Percentiles rank a stretch among this genome's conserved stretches.
These are phyloP conservation scores for Drosophila obscura DNA, from an alignment of 1,140 invertebrate species.

Conservation along the genomic window DNA sequence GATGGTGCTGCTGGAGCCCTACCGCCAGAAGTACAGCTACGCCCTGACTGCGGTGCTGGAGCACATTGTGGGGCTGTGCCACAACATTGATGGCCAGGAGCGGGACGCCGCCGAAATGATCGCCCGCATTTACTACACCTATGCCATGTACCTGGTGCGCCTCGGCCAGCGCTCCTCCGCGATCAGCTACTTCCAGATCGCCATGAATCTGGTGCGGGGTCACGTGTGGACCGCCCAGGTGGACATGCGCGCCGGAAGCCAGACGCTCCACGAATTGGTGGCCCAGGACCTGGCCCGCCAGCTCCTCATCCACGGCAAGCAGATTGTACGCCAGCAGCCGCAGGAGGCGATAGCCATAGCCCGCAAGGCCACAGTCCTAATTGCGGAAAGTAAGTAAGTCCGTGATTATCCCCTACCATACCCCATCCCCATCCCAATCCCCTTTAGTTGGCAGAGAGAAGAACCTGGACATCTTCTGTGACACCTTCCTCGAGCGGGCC, in stretches of 20 bases:
- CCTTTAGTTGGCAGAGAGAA: constrained; percentile 61
- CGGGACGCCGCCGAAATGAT: constrained; percentile 60
- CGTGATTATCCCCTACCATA: too few relatives aligned
- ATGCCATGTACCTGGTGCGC: constrained; percentile 41
- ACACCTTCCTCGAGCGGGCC: constrained; percentile 62
- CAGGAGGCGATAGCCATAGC: constrained; percentile 61
- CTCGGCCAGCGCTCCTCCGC: constrained; percentile 29
- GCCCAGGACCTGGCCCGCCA: constrained; percentile 63
- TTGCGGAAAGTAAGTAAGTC: constrained; percentile 63
- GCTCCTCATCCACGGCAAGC: constrained; percentile 53
- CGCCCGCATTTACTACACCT: constrained; percentile 66
- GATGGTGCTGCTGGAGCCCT: constrained; percentile 56
- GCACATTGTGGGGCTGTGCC: constrained; percentile 63
- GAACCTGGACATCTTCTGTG: constrained; percentile 69
- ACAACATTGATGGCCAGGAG: constrained; percentile 51
- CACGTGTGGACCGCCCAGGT: constrained; percentile 60
- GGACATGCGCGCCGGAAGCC: constrained; percentile 39
- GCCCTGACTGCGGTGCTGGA: constrained; percentile 55
- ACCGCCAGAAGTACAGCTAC: constrained; percentile 61
- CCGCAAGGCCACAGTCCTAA: constrained; percentile 49
- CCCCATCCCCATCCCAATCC: neutral
- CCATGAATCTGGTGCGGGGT: constrained; percentile 57
- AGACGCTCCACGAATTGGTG: constrained; percentile 63
- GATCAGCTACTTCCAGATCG: constrained; percentile 53
- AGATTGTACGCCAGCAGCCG: constrained; percentile 54